Evolutionary conservation across 2,113 vertebrate genomes (phyloP).

Genomic region (Andinoacara biseriatus): DNA sequence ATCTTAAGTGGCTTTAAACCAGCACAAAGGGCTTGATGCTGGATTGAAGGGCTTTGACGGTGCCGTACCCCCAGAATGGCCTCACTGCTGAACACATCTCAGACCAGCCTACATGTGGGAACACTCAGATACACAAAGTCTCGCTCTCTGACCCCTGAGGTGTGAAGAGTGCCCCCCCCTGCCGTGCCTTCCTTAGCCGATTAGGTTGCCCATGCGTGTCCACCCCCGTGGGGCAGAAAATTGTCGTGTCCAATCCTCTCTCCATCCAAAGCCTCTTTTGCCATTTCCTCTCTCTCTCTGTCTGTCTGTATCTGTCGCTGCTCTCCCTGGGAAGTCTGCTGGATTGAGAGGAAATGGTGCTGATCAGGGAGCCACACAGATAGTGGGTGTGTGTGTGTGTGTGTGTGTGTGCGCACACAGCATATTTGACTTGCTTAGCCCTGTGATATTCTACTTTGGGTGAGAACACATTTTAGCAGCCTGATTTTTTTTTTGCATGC

Average conservation of each 20-base stretch:
- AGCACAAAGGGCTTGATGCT: constrained; percentile 7
- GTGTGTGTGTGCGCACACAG: background rate
- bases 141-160: constrained; percentile 31
- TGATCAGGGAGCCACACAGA: constrained; percentile 43
- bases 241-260: constrained; percentile 58
- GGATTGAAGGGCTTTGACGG: constrained; percentile 6
- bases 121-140: constrained; percentile 19
- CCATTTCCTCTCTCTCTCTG: constrained; percentile 28
- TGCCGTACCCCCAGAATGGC: background rate
- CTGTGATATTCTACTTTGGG: background rate
- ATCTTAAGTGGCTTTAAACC: constrained; percentile 30
- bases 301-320: constrained; percentile 35
- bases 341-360: constrained; percentile 47
- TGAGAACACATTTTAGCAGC: background rate
- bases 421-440: background rate
- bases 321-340: constrained; percentile 36
- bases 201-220: constrained; percentile 57
- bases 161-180: constrained; percentile 38
- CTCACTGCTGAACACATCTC: constrained; percentile 14
- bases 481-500: background rate
- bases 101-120: background rate
- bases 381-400: background rate
- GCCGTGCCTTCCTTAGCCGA: constrained; percentile 42
- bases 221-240: constrained; percentile 54
- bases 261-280: constrained; percentile 19